A percentile compares a stretch with the other conserved stretches of the same genome.
These are phyloP conservation scores for Bubo blakistoni DNA, from an alignment of 2,113 vertebrate species.

Conservation along the genomic window DNA sequence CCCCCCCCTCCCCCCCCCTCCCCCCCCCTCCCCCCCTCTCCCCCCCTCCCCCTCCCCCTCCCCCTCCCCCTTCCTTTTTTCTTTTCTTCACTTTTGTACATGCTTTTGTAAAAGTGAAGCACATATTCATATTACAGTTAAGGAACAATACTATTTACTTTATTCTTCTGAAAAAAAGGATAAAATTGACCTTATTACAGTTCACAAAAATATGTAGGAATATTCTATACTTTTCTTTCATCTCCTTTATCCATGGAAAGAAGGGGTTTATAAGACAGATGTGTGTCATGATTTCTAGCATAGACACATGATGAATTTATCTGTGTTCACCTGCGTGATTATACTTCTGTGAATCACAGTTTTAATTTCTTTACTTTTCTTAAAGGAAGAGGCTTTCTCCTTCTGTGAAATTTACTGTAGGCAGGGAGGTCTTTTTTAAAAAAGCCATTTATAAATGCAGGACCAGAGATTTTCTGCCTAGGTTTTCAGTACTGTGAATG, in stretches of 20 bases:
- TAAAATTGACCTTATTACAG: background rate
- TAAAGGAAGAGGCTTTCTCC: background rate
- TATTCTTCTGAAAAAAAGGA: background rate
- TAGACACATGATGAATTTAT: background rate
- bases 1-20: too few species aligned
- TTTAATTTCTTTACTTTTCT: background rate
- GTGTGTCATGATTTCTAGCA: background rate
- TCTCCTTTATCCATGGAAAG: background rate
- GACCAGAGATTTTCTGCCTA: background rate
- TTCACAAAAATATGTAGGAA: background rate
- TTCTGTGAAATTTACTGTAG: background rate
- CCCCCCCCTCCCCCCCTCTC: too few species aligned
- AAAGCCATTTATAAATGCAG: background rate
- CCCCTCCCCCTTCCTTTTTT: too few species aligned
- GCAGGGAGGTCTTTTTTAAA: background rate
- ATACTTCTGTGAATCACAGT: background rate
- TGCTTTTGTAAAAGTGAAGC: background rate
- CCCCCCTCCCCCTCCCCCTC: too few species aligned
- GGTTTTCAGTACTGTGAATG: background rate
- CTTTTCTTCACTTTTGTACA: background rate
- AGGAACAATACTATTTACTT: background rate
- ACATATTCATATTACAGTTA: background rate
- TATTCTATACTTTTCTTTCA: background rate
- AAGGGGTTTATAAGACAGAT: background rate
- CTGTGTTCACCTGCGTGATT: background rate